Base-by-base conservation (phyloP, 2,888 invertebrate species). In the Caenorhabditis sp. region DNA sequence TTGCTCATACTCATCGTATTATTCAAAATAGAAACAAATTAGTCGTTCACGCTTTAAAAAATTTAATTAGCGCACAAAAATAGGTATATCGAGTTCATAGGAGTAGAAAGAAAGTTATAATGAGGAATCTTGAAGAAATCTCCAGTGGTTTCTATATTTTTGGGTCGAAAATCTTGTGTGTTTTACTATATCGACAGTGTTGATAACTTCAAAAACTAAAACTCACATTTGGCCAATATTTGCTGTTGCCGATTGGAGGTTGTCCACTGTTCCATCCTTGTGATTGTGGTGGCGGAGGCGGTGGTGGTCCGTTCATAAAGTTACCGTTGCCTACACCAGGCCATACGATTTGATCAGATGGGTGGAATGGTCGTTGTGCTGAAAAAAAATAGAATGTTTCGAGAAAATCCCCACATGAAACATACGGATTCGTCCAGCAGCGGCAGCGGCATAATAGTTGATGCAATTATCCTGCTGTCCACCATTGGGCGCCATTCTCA, bases 141-240 rank as follows among this genome's bases (percentile, higher is more conserved):
- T n/a, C n/a, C n/a, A n/a, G n/a, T n/a, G n/a, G n/a, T n/a, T n/a
- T n/a, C n/a, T n/a, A n/a, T n/a, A n/a, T n/a, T n/a, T n/a, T n/a
- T n/a, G n/a, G n/a, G n/a, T n/a, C n/a, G n/a, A n/a, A n/a, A n/a
- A n/a, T n/a, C n/a, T n/a, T n/a, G n/a, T n/a, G n/a, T n/a, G n/a
- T n/a, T n/a, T n/a, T n/a, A n/a, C n/a, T n/a, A n/a, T n/a, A n/a
- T n/a, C n/a, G n/a, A n/a, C n/a, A n/a, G n/a, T n/a, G n/a, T n/a
- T n/a, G 10, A 17, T 3, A 43, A 12, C 14, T 43, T 10, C 19
- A n/a, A 4, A 50, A 50, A 14, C 14, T 19, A 51, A 51, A 51
- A 23, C 23, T 51, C 51, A 51, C 43, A 43, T 43, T 43, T 14
- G 43, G 43, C 43, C n/a, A 37, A 36, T 36, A 58, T 49, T 55